phyloP scores from a whole-genome alignment of 2,797 vertebrate species.

The Oreochromis mossambicus region DNA sequence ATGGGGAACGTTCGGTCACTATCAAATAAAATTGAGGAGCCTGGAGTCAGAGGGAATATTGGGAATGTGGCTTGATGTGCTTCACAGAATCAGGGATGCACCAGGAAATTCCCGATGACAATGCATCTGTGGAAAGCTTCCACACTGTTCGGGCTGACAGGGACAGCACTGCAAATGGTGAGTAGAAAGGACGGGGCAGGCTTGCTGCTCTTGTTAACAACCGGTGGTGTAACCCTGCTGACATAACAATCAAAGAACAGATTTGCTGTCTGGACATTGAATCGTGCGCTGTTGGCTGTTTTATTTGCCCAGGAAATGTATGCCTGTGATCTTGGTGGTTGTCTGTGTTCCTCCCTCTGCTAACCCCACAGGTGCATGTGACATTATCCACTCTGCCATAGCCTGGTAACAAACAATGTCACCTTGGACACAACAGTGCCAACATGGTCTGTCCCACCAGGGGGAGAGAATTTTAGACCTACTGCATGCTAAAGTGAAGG shows the following conservation, averaged over 20 bases:
- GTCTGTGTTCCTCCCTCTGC: not conserved
- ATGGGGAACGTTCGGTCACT: not conserved
- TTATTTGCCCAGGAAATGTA: fast-evolving
- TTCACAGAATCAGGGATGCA: not conserved
- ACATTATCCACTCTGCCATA: not conserved
- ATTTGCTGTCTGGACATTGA: not conserved
- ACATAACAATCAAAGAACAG: not conserved
- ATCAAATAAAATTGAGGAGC: not conserved
- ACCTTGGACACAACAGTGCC: not conserved
- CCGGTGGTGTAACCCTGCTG: not conserved
- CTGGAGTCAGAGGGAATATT: not conserved
- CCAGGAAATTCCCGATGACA: not conserved
- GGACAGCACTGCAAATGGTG: not conserved
- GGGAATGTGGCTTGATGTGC: not conserved
- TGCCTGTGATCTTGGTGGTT: not conserved
- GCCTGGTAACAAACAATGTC: not conserved
- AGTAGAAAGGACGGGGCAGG: not conserved
- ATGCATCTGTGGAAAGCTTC: not conserved
- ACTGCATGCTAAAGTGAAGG: not conserved
- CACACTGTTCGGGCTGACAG: not conserved
- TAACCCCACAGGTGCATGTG: not conserved
- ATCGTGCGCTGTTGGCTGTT: not conserved
- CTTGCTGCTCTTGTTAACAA: not conserved
- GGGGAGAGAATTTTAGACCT: not conserved
- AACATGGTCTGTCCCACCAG: not conserved